Percentiles rank a stretch among this genome's conserved stretches.
These are phyloP conservation scores for Scrobipalpa costella DNA, from an alignment of 2,888 invertebrate species.

Conservation along the genomic window DNA sequence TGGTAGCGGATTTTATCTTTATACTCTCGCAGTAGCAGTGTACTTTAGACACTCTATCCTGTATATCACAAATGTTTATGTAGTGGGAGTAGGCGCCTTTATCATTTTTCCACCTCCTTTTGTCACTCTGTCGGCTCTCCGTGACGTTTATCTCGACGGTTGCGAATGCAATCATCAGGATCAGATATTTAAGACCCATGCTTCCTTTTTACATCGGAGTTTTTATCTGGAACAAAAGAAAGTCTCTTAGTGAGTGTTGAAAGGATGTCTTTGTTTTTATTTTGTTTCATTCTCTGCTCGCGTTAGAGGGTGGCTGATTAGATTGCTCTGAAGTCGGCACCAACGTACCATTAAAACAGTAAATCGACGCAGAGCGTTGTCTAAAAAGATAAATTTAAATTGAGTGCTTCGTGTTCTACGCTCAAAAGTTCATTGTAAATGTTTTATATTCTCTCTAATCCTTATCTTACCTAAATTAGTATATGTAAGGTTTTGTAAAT, in stretches of 20 bases:
- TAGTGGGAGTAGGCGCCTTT: conserved; percentile 68
- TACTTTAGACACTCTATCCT: conserved; percentile 78
- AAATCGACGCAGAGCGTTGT: conserved; percentile 48
- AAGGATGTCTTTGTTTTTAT: conserved; percentile 47
- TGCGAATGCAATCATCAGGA: conserved; percentile 74
- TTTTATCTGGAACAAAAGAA: conserved; percentile 73
- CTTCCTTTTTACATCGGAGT: conserved; percentile 57
- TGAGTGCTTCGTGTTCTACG: conserved; percentile 26
- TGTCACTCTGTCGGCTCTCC: conserved; percentile 73
- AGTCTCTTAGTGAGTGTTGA: conserved; percentile 40
- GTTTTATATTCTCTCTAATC: no score
- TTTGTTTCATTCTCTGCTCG: conserved; percentile 42
- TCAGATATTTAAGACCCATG: conserved; percentile 74
- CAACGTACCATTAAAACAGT: conserved; percentile 45
- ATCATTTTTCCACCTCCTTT: conserved; percentile 73
- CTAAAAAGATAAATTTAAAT: conserved; percentile 35
- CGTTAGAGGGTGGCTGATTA: conserved; percentile 53
- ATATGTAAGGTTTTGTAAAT: no score
- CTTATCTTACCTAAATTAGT: no score
- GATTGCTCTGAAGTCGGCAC: conserved; percentile 49
- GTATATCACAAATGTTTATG: conserved; percentile 81
- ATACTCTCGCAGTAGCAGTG: conserved; percentile 85
- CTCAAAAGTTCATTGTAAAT: neutral
- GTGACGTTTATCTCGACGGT: conserved; percentile 74
- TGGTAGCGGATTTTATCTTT: conserved; percentile 81